Evolutionary conservation across 1,140 invertebrate species (phyloP).

Genomic region (Liolophura sinensis): DNA sequence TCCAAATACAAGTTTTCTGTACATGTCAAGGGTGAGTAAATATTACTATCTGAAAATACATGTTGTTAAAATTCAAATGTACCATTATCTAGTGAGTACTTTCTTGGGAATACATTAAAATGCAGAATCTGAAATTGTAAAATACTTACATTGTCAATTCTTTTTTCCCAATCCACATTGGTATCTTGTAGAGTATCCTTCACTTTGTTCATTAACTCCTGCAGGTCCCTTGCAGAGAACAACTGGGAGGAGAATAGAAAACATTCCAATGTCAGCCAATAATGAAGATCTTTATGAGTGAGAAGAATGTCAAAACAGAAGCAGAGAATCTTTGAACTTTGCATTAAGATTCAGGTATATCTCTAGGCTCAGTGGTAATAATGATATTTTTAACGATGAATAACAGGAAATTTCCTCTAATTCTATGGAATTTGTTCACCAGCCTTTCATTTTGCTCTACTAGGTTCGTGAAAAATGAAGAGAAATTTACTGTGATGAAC

Average conservation of each 20-base stretch:
- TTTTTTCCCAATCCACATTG: conserved; percentile 89
- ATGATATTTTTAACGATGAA: not conserved
- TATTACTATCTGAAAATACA: not conserved
- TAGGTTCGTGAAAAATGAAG: no score
- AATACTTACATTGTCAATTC: conserved; percentile 78
- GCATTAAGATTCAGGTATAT: not conserved
- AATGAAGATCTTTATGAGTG: not conserved
- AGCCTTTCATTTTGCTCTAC: no score
- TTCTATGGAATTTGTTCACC: no score
- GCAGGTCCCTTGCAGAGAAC: conserved; percentile 81
- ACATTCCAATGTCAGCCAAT: not conserved
- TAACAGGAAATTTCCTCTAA: no score
- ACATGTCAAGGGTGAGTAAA: not conserved
- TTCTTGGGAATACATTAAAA: not conserved
- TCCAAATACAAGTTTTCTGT: not conserved
- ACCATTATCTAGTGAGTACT: not conserved
- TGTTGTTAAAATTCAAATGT: not conserved
- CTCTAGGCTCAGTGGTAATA: not conserved
- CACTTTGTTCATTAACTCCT: conserved; percentile 79
- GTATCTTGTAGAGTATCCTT: conserved; percentile 76
- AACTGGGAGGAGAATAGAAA: conserved; percentile 59
- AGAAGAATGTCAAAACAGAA: not conserved
- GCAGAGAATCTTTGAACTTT: no score
- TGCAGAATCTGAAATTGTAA: not conserved
- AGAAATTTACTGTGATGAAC: no score